Evolutionary conservation across 2,797 vertebrate genomes (phyloP).

Genomic region (Bucorvus abyssinicus): DNA sequence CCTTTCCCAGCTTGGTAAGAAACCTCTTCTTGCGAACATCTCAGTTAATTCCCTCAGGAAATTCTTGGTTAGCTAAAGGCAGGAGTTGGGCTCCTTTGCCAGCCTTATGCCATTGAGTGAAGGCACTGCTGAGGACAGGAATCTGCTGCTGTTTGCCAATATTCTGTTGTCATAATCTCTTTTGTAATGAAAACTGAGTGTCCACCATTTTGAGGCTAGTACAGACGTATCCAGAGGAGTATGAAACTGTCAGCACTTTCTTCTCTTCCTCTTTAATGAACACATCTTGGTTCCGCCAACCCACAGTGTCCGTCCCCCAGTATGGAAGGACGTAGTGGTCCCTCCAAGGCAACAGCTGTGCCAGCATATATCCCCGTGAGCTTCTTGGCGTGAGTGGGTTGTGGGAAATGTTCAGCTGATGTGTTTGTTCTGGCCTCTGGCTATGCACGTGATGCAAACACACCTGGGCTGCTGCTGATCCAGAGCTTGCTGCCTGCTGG

Average conservation of each 20-base stretch:
- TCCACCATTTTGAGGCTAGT: background rate
- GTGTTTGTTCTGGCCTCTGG: slow-evolving; percentile 6
- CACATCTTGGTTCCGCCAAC: background rate
- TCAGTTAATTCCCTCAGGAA: background rate
- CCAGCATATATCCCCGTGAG: background rate
- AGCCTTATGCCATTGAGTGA: background rate
- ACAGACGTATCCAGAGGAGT: background rate
- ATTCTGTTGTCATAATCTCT: background rate
- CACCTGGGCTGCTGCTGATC: slow-evolving; percentile 10
- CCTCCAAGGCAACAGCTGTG: background rate
- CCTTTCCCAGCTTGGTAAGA: background rate
- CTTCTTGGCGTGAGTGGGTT: background rate
- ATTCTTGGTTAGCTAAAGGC: background rate
- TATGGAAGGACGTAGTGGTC: background rate
- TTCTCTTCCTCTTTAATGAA: background rate
- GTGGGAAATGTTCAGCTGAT: background rate
- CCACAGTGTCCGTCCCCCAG: background rate
- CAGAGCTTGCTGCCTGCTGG: background rate
- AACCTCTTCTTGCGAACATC: background rate
- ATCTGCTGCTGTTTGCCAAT: background rate
- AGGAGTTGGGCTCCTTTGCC: background rate
- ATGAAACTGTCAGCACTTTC: background rate
- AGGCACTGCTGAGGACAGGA: background rate
- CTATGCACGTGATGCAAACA: background rate
- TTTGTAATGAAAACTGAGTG: background rate